Evolutionary conservation across 1,140 invertebrate species (phyloP), one percentile per base, ranked within the genome.

Genomic region (Drosophila kurseongensis): DNA sequence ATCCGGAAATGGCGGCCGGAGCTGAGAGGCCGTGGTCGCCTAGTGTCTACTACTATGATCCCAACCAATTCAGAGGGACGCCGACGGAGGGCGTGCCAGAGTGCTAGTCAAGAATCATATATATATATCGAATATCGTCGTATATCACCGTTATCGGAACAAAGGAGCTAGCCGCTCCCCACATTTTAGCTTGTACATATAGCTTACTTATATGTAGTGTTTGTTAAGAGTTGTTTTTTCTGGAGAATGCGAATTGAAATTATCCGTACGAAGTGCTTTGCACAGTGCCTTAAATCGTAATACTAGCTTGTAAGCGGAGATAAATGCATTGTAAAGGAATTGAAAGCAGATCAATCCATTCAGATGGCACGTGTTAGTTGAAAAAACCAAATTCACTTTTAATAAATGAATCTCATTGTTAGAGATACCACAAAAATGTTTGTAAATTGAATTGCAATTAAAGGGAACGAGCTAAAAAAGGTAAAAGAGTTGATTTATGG

Each of bases 21-120:
- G 65, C 84, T 9, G 45, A 44, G 44, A 58, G 59, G 45, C 77
- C 80, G 7, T 92, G 91, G 91, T 40, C 45, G 51, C 84, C 91
- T 40, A 84, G 88, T 61, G 48, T 91, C 56, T 92, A 54, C 60
- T 75, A 81, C 16, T 92, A 91, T 42, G 71, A 88, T 76, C 86
- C 86, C 36, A 71, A 57, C 29, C 76, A 68, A 67, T 23, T 23
- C 29, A 32, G 8, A 7, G 29, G 6, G 50, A 14, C 35, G 29
- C 18, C 29, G 40, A 13, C 61, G 47, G 32, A 6, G 42, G 59
- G 45, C 60, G 57, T 35, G 13, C 42, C 50, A 35, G 29, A 50
- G 47, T 78, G 79, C 84, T 89, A 89, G 80, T 83, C 80, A 88
- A 84, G 68, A 72, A 68, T 66, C 51, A 71, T 56, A 57, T 35